Percentiles rank a stretch among this genome's conserved stretches.
Conservation (phyloP, 2,113 vertebrate species). For the Orycteropus afer region DNA sequence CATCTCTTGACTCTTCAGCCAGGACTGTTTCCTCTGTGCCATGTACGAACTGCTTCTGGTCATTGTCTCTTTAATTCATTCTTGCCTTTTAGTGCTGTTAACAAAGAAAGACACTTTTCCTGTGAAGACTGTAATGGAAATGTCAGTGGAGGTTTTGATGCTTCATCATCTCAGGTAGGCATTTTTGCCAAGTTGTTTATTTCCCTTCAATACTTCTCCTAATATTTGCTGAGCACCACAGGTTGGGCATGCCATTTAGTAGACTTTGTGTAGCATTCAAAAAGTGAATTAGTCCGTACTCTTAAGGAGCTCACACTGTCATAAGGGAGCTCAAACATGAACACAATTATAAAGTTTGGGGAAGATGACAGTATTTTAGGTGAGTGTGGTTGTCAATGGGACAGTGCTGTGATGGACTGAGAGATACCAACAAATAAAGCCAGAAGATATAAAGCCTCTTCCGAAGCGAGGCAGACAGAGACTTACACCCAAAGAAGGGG, state of each 20-base stretch:
- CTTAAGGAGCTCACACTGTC: neutral
- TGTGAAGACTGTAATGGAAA: slow-evolving; percentile 96
- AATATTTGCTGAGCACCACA: neutral
- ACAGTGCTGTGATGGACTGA: neutral
- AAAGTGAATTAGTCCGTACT: neutral
- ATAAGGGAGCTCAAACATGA: neutral
- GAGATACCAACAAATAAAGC: neutral
- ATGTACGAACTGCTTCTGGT: neutral
- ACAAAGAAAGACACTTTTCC: slow-evolving; percentile 94
- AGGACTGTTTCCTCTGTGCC: neutral
- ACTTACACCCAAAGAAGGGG: no score
- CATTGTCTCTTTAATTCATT: neutral
- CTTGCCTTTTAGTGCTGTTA: slow-evolving; percentile 88
- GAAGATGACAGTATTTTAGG: neutral
- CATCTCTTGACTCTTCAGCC: neutral
- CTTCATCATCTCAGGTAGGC: slow-evolving; percentile 93
- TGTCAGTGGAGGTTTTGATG: slow-evolving; percentile 96
- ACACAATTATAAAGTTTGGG: neutral
- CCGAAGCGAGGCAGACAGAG: neutral
- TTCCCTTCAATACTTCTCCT: neutral
- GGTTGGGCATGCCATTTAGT: neutral
- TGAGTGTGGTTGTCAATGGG: neutral
- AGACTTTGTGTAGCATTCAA: neutral
- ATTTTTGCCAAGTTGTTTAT: neutral
- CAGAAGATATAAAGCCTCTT: neutral